These are phyloP conservation scores for Pammene aurita DNA, from an alignment of 2,888 invertebrate species.

Conservation along the genomic window DNA sequence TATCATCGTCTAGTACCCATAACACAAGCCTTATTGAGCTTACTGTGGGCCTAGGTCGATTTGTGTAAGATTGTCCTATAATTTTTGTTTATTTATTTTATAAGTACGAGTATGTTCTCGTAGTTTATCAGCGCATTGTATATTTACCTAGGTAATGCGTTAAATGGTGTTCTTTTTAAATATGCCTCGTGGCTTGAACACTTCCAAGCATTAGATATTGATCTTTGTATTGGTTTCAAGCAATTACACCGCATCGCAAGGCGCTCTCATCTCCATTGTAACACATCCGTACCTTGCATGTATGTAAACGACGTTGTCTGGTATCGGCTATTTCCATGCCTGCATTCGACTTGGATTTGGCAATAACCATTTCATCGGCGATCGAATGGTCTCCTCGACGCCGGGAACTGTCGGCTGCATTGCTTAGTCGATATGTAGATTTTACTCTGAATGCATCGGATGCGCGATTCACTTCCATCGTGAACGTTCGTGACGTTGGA, in stretches of 20 bases:
- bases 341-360: constrained; percentile 52
- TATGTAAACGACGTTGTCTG: constrained; percentile 26
- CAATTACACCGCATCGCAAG: background rate
- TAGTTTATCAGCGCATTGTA: too few species aligned
- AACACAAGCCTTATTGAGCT: too few species aligned
- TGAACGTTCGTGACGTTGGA: background rate
- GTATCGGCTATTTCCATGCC: constrained; percentile 43
- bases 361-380: constrained; percentile 60
- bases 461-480: constrained; percentile 3
- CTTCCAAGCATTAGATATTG: background rate
- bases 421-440: constrained; percentile 37
- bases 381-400: constrained; percentile 55
- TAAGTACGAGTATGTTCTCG: too few species aligned
- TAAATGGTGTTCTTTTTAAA: too few species aligned
- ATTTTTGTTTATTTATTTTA: too few species aligned
- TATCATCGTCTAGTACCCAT: too few species aligned
- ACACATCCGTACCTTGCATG: constrained; percentile 23
- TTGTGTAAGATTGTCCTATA: too few species aligned
- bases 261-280: constrained; percentile 9
- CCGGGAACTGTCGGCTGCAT: constrained; percentile 56
- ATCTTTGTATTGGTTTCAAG: background rate
- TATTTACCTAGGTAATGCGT: too few species aligned
- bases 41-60: too few species aligned
- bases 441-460: constrained; percentile 34
- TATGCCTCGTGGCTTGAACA: too few species aligned